Percentiles rank a stretch among this genome's conserved stretches.
phyloP scores from a whole-genome alignment of 2,113 vertebrate genomes.

The Nestor notabilis region DNA sequence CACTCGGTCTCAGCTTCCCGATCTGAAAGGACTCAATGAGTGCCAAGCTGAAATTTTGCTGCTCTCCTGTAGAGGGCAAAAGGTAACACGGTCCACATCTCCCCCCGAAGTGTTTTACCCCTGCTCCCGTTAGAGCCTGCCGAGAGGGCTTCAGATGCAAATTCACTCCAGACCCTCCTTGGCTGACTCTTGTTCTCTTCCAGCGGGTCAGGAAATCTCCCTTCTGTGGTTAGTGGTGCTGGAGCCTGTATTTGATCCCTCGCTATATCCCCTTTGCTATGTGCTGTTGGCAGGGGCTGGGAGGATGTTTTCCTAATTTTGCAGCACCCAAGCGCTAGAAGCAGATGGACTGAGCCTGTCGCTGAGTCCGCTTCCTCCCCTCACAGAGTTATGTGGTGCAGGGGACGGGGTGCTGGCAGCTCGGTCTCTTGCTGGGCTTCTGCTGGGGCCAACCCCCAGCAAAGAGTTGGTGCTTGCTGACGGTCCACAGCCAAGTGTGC shows the following conservation, averaged over 20 bases:
- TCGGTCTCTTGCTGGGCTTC: background rate
- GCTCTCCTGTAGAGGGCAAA: background rate
- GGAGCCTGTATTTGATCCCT: background rate
- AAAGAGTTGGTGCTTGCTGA: background rate
- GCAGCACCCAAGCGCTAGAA: background rate
- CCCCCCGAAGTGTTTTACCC: background rate
- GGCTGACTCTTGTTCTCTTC: background rate
- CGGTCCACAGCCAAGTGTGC: fast-evolving
- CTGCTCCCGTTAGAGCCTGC: background rate
- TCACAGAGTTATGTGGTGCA: fast-evolving
- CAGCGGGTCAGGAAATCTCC: background rate
- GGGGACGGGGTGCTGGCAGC: background rate
- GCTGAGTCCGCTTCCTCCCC: background rate
- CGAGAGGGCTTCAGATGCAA: background rate
- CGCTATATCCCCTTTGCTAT: fast-evolving
- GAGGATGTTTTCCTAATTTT: background rate
- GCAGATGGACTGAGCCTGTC: background rate
- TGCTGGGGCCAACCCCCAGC: background rate
- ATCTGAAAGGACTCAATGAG: background rate
- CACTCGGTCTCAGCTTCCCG: background rate
- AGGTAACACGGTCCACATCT: background rate
- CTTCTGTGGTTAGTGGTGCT: background rate
- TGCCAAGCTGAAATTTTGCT: background rate
- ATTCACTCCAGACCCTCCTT: background rate
- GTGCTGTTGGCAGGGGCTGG: background rate